Evolutionary conservation across 2,888 invertebrate species (phyloP).

Genomic region (Ochropleura leucogaster): DNA sequence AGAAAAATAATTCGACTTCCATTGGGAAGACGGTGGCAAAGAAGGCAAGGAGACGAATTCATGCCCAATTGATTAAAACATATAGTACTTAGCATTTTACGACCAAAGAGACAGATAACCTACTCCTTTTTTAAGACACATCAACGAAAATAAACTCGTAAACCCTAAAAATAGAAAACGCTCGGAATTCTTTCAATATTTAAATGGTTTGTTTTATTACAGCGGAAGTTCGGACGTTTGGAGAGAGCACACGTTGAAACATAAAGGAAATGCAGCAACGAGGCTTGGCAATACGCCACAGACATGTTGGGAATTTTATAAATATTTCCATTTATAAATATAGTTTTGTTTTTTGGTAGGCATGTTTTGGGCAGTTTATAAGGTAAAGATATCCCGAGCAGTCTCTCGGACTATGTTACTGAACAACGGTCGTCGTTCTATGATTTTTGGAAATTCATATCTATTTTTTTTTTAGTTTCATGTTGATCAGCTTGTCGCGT

Average conservation of each 20-base stretch:
- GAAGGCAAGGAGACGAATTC: not conserved
- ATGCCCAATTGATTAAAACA: not conserved
- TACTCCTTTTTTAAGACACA: not conserved
- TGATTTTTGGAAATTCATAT: too few species aligned
- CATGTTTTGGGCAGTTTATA: not conserved
- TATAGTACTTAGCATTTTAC: not conserved
- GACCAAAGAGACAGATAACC: not conserved
- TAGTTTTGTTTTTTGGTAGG: conserved; percentile 47
- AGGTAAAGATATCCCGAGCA: too few species aligned
- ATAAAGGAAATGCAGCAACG: conserved; percentile 64
- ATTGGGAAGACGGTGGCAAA: too few species aligned
- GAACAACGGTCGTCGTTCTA: too few species aligned
- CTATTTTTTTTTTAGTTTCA: too few species aligned
- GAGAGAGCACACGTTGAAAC: conserved; percentile 30
- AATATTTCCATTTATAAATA: conserved; percentile 58
- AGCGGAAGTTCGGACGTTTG: conserved; percentile 56
- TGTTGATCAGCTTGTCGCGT: too few species aligned
- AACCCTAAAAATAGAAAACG: conserved; percentile 22
- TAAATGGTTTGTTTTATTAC: conserved; percentile 49
- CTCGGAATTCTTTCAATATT: conserved; percentile 37
- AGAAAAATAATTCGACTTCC: too few species aligned
- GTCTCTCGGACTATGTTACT: too few species aligned
- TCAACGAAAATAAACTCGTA: conserved; percentile 25
- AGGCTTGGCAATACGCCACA: conserved; percentile 62
- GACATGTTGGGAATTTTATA: conserved; percentile 50